These are phyloP conservation scores for Cheilosia impressa DNA, from an alignment of 2,888 invertebrate species.

Conservation along the genomic window DNA sequence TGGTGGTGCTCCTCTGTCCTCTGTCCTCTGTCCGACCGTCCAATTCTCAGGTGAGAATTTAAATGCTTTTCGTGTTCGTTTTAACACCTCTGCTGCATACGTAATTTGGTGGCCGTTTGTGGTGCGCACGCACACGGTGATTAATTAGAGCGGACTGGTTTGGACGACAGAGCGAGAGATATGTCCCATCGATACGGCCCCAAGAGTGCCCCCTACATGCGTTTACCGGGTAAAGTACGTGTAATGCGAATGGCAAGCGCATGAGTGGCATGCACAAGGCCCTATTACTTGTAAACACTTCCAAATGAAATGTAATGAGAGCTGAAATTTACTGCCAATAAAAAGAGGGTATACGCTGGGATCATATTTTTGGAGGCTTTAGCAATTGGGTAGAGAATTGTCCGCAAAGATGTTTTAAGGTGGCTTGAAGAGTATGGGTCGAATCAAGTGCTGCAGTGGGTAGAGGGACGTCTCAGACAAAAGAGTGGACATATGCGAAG, in stretches of 20 bases:
- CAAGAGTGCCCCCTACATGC: background rate
- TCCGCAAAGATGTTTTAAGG: no score
- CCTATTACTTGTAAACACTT: conserved; percentile 5
- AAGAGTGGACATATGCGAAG: no score
- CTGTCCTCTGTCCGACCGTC: background rate
- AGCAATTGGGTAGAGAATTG: background rate
- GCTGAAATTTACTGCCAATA: conserved; percentile 15
- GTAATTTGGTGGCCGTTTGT: conserved; percentile 63
- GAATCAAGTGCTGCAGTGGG: no score
- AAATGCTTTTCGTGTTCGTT: conserved; percentile 73
- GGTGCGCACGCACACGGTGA: conserved; percentile 42
- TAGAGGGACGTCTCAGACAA: no score
- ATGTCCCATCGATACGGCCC: conserved; percentile 6
- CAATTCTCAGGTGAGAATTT: conserved; percentile 68
- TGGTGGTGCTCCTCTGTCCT: background rate
- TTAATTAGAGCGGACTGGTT: conserved; percentile 64
- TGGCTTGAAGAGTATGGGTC: no score
- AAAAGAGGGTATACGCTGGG: background rate
- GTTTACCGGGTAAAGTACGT: conserved; percentile 46
- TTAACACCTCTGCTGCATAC: conserved; percentile 73
- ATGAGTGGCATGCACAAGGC: conserved; percentile 53
- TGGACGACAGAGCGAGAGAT: conserved; percentile 3
- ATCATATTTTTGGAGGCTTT: background rate
- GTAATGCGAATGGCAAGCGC: conserved; percentile 42
- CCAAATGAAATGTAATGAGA: conserved; percentile 8